These are phyloP conservation scores for Bruchidius siliquastri DNA, from an alignment of 2,888 invertebrate species.

Conservation along the genomic window DNA sequence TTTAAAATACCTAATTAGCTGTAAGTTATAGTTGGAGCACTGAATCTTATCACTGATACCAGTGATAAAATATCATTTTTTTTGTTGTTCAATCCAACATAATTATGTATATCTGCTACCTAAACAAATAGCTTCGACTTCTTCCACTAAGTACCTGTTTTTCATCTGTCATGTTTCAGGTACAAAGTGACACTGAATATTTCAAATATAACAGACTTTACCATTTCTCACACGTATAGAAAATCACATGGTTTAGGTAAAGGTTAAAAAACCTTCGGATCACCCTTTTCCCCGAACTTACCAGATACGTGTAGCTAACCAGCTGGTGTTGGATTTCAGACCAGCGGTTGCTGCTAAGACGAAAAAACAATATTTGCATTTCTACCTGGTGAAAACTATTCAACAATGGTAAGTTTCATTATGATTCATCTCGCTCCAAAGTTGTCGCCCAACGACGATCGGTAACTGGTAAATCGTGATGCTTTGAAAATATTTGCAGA, in stretches of 20 bases:
- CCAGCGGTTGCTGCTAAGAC: background rate
- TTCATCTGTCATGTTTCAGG: background rate
- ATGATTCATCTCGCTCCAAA: too few relatives aligned
- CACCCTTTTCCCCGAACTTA: background rate
- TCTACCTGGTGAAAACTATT: constrained; percentile 20
- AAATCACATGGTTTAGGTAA: background rate
- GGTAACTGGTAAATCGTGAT: too few relatives aligned
- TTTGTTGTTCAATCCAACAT: background rate
- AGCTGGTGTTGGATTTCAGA: constrained; percentile 3
- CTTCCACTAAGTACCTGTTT: background rate
- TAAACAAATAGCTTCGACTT: background rate
- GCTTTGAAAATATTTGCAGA: too few relatives aligned
- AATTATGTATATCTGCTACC: background rate
- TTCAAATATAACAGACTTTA: background rate
- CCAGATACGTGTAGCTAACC: constrained; percentile 1
- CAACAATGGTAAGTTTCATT: too few relatives aligned
- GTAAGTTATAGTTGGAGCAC: too few relatives aligned
- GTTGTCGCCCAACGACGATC: too few relatives aligned
- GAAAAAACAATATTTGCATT: constrained; percentile 24
- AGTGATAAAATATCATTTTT: background rate
- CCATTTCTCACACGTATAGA: background rate
- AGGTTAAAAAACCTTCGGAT: constrained; percentile 1
- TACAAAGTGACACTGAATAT: background rate
- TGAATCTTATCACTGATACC: background rate
- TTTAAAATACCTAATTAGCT: too few relatives aligned